phyloP scores from a whole-genome alignment of 2,888 invertebrate species.

The Macrophya alboannulata region DNA sequence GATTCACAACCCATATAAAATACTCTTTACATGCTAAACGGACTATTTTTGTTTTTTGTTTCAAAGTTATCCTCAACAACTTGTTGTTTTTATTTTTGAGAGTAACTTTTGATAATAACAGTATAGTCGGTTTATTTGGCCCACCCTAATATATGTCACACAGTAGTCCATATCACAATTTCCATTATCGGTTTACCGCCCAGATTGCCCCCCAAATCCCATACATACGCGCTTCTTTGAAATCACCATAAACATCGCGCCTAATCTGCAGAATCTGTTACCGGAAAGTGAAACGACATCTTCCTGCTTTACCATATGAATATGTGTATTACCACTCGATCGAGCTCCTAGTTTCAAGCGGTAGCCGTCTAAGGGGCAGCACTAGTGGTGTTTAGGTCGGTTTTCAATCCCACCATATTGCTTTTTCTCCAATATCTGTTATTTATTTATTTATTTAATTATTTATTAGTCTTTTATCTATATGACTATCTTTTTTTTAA shows the following conservation, averaged over 20 bases:
- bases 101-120: too few species aligned
- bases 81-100: too few species aligned
- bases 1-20: too few species aligned
- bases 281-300: neutral
- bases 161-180: too few species aligned
- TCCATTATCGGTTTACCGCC: too few species aligned
- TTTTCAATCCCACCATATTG: neutral
- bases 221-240: neutral
- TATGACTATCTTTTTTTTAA: neutral
- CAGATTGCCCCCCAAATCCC: too few species aligned
- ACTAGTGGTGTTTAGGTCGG: too few species aligned
- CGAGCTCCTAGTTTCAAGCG: neutral
- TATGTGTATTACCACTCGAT: neutral
- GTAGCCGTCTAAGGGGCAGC: neutral
- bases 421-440: neutral
- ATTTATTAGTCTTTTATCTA: neutral
- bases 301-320: neutral
- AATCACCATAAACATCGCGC: neutral
- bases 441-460: neutral
- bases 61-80: too few species aligned
- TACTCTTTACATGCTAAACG: too few species aligned
- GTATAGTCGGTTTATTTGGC: too few species aligned
- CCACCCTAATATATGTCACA: too few species aligned
- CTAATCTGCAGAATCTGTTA: neutral
- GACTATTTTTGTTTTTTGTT: too few species aligned